Percentiles rank a stretch among this genome's conserved stretches.
phyloP scores from a whole-genome alignment of 2,113 vertebrate genomes.

The Sminthopsis crassicaudata region DNA sequence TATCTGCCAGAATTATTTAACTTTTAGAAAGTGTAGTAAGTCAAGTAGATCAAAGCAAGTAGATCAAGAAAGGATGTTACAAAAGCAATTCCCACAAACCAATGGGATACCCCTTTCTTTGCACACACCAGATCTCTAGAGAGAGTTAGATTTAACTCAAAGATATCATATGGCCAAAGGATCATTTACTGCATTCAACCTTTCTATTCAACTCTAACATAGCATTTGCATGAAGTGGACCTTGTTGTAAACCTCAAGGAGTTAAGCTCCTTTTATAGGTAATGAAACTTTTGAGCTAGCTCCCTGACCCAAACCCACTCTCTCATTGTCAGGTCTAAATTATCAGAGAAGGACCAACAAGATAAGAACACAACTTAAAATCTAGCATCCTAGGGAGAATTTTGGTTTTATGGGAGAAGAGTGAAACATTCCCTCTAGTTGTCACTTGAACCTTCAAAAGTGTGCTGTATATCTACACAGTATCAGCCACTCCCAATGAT shows the following conservation, averaged over 20 bases:
- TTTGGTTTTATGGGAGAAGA: neutral
- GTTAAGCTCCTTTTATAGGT: neutral
- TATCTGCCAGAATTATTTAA: neutral
- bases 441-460: neutral
- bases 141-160: neutral
- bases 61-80: neutral
- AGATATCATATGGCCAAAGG: neutral
- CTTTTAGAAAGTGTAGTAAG: neutral
- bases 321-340: neutral
- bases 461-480: neutral
- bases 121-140: neutral
- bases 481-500: neutral
- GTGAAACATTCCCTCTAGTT: neutral
- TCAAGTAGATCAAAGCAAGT: neutral
- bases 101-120: neutral
- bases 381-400: neutral
- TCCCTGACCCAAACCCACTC: neutral
- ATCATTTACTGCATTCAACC: neutral
- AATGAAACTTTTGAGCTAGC: neutral
- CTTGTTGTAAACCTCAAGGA: neutral
- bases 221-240: neutral
- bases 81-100: too few species aligned
- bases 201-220: neutral
- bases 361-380: neutral
- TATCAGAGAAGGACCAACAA: neutral